These are phyloP conservation scores for Pandemis cinnamomeana DNA, from an alignment of 2,888 invertebrate genomes.

Conservation along the genomic window DNA sequence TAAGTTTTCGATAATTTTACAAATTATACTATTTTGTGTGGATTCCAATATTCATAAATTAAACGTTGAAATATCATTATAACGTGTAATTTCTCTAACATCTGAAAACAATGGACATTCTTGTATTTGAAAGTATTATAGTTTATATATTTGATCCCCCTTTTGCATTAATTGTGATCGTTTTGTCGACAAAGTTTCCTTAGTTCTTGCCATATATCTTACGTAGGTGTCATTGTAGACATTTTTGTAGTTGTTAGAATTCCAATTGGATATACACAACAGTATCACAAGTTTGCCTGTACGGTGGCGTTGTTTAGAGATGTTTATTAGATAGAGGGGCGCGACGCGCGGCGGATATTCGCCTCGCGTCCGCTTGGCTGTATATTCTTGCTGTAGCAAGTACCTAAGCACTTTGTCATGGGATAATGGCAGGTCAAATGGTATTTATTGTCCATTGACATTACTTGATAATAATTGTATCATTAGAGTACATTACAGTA, in stretches of 20 bases:
- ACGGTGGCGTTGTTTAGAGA: conserved; percentile 78
- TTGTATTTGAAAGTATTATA: conserved; percentile 67
- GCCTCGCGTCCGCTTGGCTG: conserved; percentile 69
- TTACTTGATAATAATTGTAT: conserved; percentile 84
- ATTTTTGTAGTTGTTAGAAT: conserved; percentile 79
- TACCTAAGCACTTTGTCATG: conserved; percentile 75
- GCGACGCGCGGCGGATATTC: conserved; percentile 67
- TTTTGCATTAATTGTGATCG: conserved; percentile 67
- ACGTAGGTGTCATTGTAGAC: conserved; percentile 79
- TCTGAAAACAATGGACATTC: conserved; percentile 63
- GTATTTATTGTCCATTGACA: conserved; percentile 84
- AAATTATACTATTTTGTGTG: conserved; percentile 84
- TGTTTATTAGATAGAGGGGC: conserved; percentile 72
- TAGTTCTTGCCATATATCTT: conserved; percentile 83
- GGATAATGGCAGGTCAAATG: conserved; percentile 81
- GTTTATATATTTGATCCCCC: conserved; percentile 58
- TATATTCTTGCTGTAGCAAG: conserved; percentile 81
- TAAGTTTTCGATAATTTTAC: conserved; percentile 85
- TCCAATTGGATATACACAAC: conserved; percentile 80
- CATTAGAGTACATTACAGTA: conserved; percentile 85
- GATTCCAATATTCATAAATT: conserved; percentile 80
- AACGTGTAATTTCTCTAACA: conserved; percentile 64
- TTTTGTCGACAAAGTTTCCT: conserved; percentile 76
- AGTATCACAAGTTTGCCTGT: conserved; percentile 80
- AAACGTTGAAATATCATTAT: conserved; percentile 69